These are phyloP conservation scores for Thysanoteuthis rhombus DNA, from an alignment of 2,888 invertebrate species.

Conservation along the genomic window DNA sequence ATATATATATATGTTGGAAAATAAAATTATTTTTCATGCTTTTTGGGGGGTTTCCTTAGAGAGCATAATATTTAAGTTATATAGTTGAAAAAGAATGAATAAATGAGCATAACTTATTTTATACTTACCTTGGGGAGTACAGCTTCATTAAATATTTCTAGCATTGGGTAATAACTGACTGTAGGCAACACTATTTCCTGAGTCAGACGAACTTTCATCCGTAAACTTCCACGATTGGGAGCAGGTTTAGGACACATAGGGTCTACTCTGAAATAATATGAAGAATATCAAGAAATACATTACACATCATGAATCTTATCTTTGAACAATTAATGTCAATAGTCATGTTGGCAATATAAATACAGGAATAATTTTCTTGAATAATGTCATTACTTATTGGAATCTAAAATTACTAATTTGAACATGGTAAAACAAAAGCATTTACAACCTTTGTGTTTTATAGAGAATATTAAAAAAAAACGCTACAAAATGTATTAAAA, in stretches of 20 bases:
- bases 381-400: too few species aligned
- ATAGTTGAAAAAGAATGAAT: not conserved
- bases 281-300: not conserved
- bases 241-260: constrained; percentile 28
- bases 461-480: too few species aligned
- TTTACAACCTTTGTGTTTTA: too few species aligned
- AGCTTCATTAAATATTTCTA: constrained; percentile 46
- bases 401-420: too few species aligned
- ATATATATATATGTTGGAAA: not conserved
- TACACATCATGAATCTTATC: not conserved
- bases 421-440: too few species aligned
- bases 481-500: too few species aligned
- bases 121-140: constrained; percentile 36
- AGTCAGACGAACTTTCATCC: constrained; percentile 46
- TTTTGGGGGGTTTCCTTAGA: too few species aligned
- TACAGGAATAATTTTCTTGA: not conserved
- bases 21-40: not conserved
- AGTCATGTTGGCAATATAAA: too few species aligned
- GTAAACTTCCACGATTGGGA: constrained; percentile 43
- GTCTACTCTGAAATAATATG: constrained; percentile 12
- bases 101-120: not conserved
- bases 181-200: constrained; percentile 53
- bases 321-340: too few species aligned
- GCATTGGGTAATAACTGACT: constrained; percentile 48
- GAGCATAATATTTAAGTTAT: too few species aligned